These are phyloP conservation scores for Leptinotarsa defecta DNA, from an alignment of 1,140 invertebrate species.

Conservation along the genomic window DNA sequence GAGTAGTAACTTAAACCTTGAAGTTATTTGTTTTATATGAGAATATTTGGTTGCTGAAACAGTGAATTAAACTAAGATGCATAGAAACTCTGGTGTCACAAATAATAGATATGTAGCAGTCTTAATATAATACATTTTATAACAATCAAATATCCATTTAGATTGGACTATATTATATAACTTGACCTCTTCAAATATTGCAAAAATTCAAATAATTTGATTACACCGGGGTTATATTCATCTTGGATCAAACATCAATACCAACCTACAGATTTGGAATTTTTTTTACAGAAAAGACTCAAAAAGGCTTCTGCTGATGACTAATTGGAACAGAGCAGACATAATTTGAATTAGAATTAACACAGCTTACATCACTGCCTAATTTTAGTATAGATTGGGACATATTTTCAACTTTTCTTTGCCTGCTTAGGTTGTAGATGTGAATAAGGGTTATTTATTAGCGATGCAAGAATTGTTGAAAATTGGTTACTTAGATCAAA, in stretches of 20 bases:
- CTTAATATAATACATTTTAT: no score
- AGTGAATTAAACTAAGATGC: no score
- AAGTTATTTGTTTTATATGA: background rate
- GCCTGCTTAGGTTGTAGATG: background rate
- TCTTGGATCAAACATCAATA: no score
- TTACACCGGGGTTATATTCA: no score
- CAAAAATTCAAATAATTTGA: no score
- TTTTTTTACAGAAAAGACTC: slow-evolving; percentile 52
- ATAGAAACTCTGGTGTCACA: no score
- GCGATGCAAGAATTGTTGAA: background rate
- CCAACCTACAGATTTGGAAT: slow-evolving; percentile 16
- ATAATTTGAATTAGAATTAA: slow-evolving; percentile 26
- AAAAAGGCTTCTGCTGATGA: slow-evolving; percentile 49
- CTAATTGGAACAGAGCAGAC: slow-evolving; percentile 42
- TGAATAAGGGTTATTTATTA: background rate
- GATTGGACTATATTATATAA: no score
- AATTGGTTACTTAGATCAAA: no score
- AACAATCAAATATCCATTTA: no score
- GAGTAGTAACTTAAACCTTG: background rate
- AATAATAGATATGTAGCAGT: no score
- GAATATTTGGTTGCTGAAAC: background rate
- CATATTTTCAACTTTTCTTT: background rate
- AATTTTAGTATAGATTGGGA: slow-evolving; percentile 2
- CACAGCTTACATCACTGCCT: background rate
- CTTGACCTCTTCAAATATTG: no score